Evolutionary conservation across 2,797 vertebrate genomes (phyloP).

Genomic region (Rhynchotus rufescens): DNA sequence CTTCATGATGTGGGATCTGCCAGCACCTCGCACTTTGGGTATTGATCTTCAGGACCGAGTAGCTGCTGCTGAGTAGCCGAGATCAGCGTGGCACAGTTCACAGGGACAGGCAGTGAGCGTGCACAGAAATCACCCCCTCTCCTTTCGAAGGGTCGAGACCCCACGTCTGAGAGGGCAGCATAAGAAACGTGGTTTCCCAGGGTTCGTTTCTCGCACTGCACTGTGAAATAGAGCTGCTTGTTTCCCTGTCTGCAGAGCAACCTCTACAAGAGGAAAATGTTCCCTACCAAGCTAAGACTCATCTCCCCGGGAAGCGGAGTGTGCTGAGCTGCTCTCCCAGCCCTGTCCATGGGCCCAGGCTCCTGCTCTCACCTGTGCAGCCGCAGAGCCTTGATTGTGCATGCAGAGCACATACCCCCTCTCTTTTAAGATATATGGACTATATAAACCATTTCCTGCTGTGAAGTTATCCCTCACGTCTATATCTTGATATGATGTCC

Average conservation of each 20-base stretch:
- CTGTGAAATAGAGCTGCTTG: neutral
- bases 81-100: neutral
- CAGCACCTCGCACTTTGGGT: neutral
- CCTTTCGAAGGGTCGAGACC: neutral
- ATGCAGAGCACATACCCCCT: fast-evolving
- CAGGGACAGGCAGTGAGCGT: fast-evolving
- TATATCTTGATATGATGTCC: neutral
- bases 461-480: neutral
- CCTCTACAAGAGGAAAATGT: neutral
- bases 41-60: neutral
- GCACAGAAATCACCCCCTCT: neutral
- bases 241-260: neutral
- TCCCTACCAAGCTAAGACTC: fast-evolving
- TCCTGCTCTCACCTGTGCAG: too few relatives aligned
- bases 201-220: neutral
- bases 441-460: neutral
- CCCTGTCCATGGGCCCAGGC: too few relatives aligned
- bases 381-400: neutral
- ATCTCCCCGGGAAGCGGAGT: neutral
- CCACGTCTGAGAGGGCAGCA: too few relatives aligned
- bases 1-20: neutral
- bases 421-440: neutral
- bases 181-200: neutral
- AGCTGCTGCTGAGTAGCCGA: neutral
- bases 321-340: neutral